Conservation (phyloP, 1,140 invertebrate species). For the Phortica variegata region DNA sequence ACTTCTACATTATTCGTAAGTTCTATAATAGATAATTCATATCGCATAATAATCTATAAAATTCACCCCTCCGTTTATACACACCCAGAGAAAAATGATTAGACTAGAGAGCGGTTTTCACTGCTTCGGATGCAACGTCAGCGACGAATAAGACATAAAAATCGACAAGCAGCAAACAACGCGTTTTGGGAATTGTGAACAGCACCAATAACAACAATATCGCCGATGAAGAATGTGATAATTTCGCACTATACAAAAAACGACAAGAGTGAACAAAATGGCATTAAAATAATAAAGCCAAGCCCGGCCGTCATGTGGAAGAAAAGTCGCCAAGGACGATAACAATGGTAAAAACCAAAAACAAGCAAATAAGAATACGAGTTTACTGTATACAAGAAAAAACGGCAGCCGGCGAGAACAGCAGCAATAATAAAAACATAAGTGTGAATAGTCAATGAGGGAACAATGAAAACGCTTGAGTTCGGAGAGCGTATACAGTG, state of each 20-base stretch:
- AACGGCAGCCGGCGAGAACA: constrained; percentile 14
- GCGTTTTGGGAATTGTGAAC: constrained; percentile 14
- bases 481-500: constrained; percentile 17
- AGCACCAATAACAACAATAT: constrained; percentile 47
- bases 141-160: constrained; percentile 10
- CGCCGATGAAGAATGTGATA: constrained; percentile 52
- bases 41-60: no score
- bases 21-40: no score
- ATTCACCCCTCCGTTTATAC: constrained; percentile 41
- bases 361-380: constrained; percentile 50
- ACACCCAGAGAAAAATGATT: constrained; percentile 10
- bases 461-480: constrained; percentile 15
- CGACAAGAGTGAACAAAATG: constrained; percentile 27
- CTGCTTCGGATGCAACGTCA: neutral
- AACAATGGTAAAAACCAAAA: constrained; percentile 27
- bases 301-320: no score
- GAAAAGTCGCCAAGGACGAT: constrained; percentile 5
- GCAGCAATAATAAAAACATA: constrained; percentile 32
- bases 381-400: constrained; percentile 22
- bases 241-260: constrained; percentile 41
- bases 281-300: no score
- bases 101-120: neutral
- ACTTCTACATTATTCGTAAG: no score
- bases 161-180: neutral
- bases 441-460: constrained; percentile 53